Evolutionary conservation across 2,888 invertebrate species (phyloP), one percentile per base, ranked within the genome.

Genomic region (Eupsilia transversa): DNA sequence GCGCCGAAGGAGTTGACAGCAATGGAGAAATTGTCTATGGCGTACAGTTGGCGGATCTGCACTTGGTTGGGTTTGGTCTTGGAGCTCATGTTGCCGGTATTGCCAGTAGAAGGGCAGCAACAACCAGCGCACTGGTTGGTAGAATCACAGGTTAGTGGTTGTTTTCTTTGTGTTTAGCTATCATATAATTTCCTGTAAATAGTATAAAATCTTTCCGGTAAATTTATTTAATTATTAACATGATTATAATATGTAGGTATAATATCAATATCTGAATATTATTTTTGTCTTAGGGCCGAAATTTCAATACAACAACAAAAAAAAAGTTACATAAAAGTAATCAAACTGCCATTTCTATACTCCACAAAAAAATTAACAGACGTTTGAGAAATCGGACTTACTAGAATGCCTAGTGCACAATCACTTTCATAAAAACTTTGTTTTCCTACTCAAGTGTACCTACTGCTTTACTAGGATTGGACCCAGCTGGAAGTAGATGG

Each of bases 401-500:
- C 46, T 46, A 43, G 35, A 35, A 12, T 12, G 12, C 14, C 6
- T 41, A 3, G 7, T 14, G 27, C 63, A 23, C 30, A 30, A 23
- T 30, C 3, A 30, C 7, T 63, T 41, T 43, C 27, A 23, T 30
- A 12, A 30, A 63, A 43, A 12, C 7, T 43, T 23, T 49, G 23
- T 10, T 49, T 23, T 23, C 49, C 10, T 49, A 23, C 23, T 49
- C 23, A 49, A 23, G 49, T 49, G 23, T 49, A 23, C 23, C 46
- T 46, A 46, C 46, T 46, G 46, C 10, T 49, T 23, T 64, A 64
- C 23, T 66, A 94, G 95, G 94, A 38, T 85, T 95, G 65, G 92
- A 93, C 63, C 95, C 95, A 14, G 79, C 92, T 66, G 87, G 87
- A 33, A 88, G 74, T 12, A 85, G 89, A 56, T 94, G 94, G 93